Percentiles rank a stretch among this genome's conserved stretches.
Evolutionary conservation across 2,113 vertebrate species (phyloP).

Genomic region (Lanius ludovicianus): DNA sequence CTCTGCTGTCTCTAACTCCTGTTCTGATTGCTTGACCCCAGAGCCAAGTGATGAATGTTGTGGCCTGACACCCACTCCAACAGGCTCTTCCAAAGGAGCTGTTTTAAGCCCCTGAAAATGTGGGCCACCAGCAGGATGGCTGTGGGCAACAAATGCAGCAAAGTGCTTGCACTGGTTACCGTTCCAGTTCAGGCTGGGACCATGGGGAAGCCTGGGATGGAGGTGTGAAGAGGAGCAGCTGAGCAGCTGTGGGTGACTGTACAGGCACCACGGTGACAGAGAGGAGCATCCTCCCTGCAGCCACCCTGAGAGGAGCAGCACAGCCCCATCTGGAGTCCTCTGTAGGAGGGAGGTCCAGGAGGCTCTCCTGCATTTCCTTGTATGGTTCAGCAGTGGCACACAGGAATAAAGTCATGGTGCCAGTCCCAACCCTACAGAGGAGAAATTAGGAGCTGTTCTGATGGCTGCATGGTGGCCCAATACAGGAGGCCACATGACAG

Average conservation of each 20-base stretch:
- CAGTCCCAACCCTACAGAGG: not conserved
- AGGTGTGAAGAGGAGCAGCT: not conserved
- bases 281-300: not conserved
- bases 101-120: not conserved
- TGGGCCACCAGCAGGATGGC: not conserved
- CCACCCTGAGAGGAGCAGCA: not conserved
- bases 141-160: not conserved
- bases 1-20: not conserved
- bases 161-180: not conserved
- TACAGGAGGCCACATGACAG: not conserved
- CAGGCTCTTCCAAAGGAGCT: not conserved
- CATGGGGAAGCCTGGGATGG: not conserved
- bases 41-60: not conserved
- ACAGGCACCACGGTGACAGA: not conserved
- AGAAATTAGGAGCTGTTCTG: not conserved
- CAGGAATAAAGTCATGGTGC: not conserved
- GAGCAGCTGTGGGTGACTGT: fast-evolving
- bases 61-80: not conserved
- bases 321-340: not conserved
- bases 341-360: not conserved
- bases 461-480: not conserved
- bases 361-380: not conserved
- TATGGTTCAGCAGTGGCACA: not conserved
- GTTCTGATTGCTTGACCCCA: not conserved
- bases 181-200: not conserved